Base-by-base conservation (phyloP, 2,797 vertebrate genomes). In the Pseudomugil tenellus region DNA sequence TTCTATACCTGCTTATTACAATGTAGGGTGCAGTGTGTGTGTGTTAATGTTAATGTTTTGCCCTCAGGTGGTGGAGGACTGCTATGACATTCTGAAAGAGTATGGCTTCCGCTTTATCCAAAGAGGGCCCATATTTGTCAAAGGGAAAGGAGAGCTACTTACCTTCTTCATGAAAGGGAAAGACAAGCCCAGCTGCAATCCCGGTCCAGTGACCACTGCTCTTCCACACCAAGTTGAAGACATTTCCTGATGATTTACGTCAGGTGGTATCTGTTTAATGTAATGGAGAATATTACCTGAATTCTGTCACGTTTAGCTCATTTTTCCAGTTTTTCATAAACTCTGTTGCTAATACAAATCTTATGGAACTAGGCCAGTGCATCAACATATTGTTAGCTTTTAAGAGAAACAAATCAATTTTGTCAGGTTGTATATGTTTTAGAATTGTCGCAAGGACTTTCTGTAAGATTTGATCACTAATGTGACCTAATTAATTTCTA, bases 131-230 rank as follows among this genome's bases (percentile, higher is more conserved):
- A 96, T 99, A 89, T 97, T 90, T 34, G 97, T 99, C 62, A 99
- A 99, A 74, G 97, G 97, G 28, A 99, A 99, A 89, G 97, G 97
- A 25, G 96, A 98, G 80, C 93, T 99, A 65, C 94, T 99, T 5
- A 99, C 97, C 23, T 99, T 95, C 79, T 98, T 99, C 88, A 90
- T 99, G 89, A 98, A 98, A 83, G 97, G 96, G 46, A 95, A 96
- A 75, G 96, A 98, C 48, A 96, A 94, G 67, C 93, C 92, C n/a
- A 92, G 90, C 13, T 58, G 86, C 32, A 95, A 95, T 0, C 89
- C 89, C 1, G 87, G 86, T 0, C 71, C 61, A 10, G 52, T 81
- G 6, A 72, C 70, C 0, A 89, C 95, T n/a, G 91, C 94, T 13
- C 92, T 98, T 56, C 97, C 96, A 67, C 95, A 98, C 62, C 97